phyloP scores from a whole-genome alignment of 2,797 vertebrate species.

The Acrossocheilus wenchowensis region DNA sequence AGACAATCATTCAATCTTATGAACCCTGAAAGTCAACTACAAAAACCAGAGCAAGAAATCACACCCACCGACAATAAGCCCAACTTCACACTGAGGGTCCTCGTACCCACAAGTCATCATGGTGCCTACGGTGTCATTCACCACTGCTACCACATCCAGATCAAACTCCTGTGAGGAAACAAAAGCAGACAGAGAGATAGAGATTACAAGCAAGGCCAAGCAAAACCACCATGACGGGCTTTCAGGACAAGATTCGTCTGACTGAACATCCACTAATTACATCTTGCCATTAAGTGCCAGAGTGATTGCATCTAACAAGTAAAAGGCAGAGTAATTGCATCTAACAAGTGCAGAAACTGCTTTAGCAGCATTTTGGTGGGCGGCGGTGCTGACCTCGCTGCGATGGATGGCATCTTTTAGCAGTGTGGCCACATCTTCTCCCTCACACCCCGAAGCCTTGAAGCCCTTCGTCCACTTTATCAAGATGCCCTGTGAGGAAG shows the following conservation, averaged over 20 bases:
- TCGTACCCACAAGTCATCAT: conserved; percentile 98
- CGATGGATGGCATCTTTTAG: conserved; percentile 91
- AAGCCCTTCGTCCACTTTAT: conserved; percentile 98
- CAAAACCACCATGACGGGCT: neutral
- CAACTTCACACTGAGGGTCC: conserved; percentile 92
- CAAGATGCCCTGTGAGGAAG: conserved; percentile 84
- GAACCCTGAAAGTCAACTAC: neutral
- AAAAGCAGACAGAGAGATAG: neutral
- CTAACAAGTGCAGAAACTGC: conserved; percentile 10
- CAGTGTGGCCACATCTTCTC: conserved; percentile 87
- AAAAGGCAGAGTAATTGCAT: neutral
- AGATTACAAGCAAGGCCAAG: neutral
- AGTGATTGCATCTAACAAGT: neutral
- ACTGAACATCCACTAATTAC: conserved; percentile 13
- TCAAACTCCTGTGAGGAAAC: conserved; percentile 87
- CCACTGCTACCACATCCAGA: conserved; percentile 91
- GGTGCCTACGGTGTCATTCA: conserved; percentile 97
- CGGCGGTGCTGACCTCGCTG: conserved; percentile 76
- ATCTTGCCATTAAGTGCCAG: neutral
- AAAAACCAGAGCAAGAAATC: neutral
- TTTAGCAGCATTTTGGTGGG: neutral
- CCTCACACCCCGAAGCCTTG: conserved; percentile 90
- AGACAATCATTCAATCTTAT: neutral
- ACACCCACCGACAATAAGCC: conserved; percentile 92
- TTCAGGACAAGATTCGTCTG: neutral